Evolutionary conservation across 2,797 vertebrate species (phyloP), one percentile per base, ranked within the genome.

Genomic region (Scolopax bukidnonensis): DNA sequence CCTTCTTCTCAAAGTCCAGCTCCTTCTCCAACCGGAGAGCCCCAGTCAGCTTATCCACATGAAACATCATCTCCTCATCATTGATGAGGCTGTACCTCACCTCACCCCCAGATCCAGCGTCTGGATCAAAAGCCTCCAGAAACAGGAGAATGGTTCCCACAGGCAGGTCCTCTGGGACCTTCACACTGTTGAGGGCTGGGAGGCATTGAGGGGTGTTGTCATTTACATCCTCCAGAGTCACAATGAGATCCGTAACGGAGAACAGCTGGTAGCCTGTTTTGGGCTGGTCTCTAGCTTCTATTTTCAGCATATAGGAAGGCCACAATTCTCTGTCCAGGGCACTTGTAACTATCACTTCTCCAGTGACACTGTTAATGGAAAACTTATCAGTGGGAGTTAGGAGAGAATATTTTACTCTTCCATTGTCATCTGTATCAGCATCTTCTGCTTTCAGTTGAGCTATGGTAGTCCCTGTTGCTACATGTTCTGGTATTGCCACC

Each of bases 151-250:
- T 80, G 5, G 98, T 98, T 17, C 99, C 99, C 16, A 98, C 94
- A 0, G 99, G 99, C 45, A 99, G 90, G 84, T 99, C 99, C 89
- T 99, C 99, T 0, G 99, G 99, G 89, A 99, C 98, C 95, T 98
- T 99, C 86, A 99, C 97, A 32, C 96, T 98, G 96, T 98, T 98
- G 63, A 98, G 56, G 73, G 97, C 98, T 60, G 98, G 98, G 60
- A 98, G 94, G 93, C 99, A 99, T 64, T 98, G 98, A 3, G 99
- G 99, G 23, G 98, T 98, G 91, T 99, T 99, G 97, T 99, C 99
- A 38, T 99, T 99, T 36, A 98, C 85, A 87, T 99, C 99, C 92
- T 99, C 98, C 82, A 99, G 89, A 45, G 98, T 98, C 61, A 99
- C 98, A 32, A 98, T 93, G 18, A 99, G 97, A 79, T 99, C 98